Evolutionary conservation across 2,888 invertebrate species (phyloP), one percentile per base, ranked within the genome.

Genomic region (Trissoscelio sp.): DNA sequence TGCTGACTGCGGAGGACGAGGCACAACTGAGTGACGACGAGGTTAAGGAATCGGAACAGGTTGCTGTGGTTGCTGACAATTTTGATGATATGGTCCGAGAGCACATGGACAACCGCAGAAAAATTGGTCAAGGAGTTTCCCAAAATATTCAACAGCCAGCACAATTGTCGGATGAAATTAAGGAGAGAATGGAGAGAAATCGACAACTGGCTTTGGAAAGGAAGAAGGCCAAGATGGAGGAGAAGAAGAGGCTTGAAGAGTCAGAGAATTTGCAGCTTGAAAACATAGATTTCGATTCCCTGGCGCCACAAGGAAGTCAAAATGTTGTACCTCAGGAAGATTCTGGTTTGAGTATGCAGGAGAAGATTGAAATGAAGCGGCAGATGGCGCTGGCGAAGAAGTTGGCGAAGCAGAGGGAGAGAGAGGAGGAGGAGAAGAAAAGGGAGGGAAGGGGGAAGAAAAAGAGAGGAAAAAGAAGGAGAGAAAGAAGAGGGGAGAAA

Each of bases 291-390:
- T 18, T 22, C 18, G 42, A 51, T 37, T 20, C 11, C 6, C 14
- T 22, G 4, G 11, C 3, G n/a, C 1, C 37, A 9, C 1, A 46
- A 12, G 9, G 3, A 0, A 22, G 6, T 7, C 9, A 12, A 24
- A 24, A 16, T 37, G 78, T 86, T 94, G 9, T 28, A 3, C n/a
- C 48, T 28, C 31, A 16, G 12, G 51, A 92, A 1, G 93, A 95
- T 0, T 96, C 95, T 18, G 55, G 7, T 7, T 24, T 79, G 20
- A 79, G 34, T 78, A 94, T 95, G 87, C 92, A 93, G 83, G 94
- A 95, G 62, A 93, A 94, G 86, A 95, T 96, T 91, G 93, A 95
- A 22, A 93, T 93, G 84, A 96, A 96, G 87, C 93, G 94, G 60
- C 92, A 92, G 85, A 83, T 94, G 53, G 96, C 96, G 0, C 93